Percentiles rank a stretch among this genome's conserved stretches.
Conservation (phyloP, 2,888 invertebrate species). For the Leucoma salicis region DNA sequence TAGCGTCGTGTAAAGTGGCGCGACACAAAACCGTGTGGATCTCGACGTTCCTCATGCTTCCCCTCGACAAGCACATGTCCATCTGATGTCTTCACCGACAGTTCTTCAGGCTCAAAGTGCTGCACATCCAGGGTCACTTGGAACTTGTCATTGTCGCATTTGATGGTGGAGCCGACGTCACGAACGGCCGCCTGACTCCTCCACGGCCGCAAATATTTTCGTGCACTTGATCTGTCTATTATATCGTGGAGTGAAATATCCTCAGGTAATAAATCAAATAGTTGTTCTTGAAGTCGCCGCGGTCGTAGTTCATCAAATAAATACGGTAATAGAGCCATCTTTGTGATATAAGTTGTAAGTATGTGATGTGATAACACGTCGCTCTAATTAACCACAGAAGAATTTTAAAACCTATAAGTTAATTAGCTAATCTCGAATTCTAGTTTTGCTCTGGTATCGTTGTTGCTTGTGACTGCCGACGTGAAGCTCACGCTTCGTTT, state of each 20-base stretch:
- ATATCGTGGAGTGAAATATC: conserved; percentile 58
- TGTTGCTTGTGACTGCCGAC: conserved; percentile 31
- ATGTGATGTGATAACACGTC: background rate
- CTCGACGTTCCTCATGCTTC: conserved; percentile 89
- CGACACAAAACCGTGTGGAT: conserved; percentile 88
- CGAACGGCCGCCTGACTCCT: conserved; percentile 61
- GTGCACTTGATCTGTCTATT: conserved; percentile 53
- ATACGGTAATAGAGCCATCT: conserved; percentile 66
- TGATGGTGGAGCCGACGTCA: conserved; percentile 80
- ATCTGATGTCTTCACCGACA: conserved; percentile 88
- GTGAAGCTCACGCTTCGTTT: conserved; percentile 35
- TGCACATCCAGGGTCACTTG: conserved; percentile 89
- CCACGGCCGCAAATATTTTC: conserved; percentile 65
- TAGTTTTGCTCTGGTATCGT: conserved; percentile 22
- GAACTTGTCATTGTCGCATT: conserved; percentile 81
- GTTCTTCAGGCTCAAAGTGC: conserved; percentile 89
- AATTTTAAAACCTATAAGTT: no score
- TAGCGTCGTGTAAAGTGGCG: conserved; percentile 89
- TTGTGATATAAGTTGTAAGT: background rate
- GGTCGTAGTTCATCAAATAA: conserved; percentile 58
- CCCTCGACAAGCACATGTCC: conserved; percentile 87
- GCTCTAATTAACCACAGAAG: background rate
- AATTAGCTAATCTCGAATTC: no score
- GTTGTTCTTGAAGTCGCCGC: conserved; percentile 57
- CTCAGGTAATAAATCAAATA: conserved; percentile 61